Percentiles rank a stretch among this genome's conserved stretches.
phyloP scores from a whole-genome alignment of 2,797 vertebrate species.

The Myotis pilosus region DNA sequence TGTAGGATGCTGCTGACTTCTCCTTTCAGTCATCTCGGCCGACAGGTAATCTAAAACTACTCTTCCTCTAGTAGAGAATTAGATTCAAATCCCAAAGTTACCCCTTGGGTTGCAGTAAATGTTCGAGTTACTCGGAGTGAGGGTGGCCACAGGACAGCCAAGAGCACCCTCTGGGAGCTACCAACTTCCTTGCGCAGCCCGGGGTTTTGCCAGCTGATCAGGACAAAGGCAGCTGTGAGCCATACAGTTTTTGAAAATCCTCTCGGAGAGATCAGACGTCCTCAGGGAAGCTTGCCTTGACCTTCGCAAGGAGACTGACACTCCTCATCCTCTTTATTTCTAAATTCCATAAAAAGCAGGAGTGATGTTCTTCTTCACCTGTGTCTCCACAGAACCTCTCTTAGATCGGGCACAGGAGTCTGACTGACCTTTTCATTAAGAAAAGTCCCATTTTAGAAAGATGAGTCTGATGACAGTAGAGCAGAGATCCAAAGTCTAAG shows the following conservation, averaged over 20 bases:
- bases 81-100: not conserved
- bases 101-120: not conserved
- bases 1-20: not conserved
- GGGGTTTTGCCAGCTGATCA: not conserved
- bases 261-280: not conserved
- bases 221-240: not conserved
- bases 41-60: not conserved
- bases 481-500: not conserved
- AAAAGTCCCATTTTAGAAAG: constrained; percentile 13
- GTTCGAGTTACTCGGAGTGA: not conserved
- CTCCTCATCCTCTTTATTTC: not conserved
- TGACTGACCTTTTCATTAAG: not conserved
- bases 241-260: not conserved
- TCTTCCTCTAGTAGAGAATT: not conserved
- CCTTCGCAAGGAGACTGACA: not conserved
- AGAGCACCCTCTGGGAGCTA: not conserved
- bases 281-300: not conserved
- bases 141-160: not conserved
- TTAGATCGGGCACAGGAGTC: not conserved
- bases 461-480: not conserved
- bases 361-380: not conserved
- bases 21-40: not conserved
- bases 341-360: not conserved
- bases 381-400: not conserved
- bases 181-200: not conserved